Evolutionary conservation across 2,113 vertebrate species (phyloP).

Genomic region (Mellivora capensis): DNA sequence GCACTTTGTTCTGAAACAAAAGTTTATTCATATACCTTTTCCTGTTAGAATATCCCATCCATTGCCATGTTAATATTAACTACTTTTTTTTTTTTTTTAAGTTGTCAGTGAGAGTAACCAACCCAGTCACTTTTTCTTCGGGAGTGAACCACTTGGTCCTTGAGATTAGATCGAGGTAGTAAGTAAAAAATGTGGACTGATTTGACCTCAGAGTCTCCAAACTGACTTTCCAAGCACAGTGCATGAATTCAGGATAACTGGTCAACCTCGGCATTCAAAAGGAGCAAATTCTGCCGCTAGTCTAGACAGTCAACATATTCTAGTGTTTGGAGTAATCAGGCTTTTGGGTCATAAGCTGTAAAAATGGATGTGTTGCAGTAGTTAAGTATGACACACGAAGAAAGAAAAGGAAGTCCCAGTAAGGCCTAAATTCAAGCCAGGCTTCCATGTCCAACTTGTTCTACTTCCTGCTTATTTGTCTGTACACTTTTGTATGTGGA

Average conservation of each 20-base stretch:
- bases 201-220: neutral
- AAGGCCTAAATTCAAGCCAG: neutral
- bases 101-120: neutral
- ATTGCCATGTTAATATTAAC: neutral
- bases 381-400: neutral
- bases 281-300: conserved; percentile 19
- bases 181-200: conserved; percentile 25
- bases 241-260: neutral
- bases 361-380: neutral
- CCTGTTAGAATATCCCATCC: neutral
- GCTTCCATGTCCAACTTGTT: neutral
- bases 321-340: neutral
- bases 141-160: neutral
- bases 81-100: neutral
- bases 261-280: neutral
- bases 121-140: neutral
- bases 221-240: neutral
- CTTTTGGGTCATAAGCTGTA: neutral
- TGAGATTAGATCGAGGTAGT: neutral
- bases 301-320: neutral
- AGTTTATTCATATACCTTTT: neutral
- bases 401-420: neutral
- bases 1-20: neutral
- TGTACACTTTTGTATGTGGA: neutral
- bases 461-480: neutral